Evolutionary conservation across 2,888 invertebrate genomes (phyloP).

Genomic region (Tortricodes alternella): DNA sequence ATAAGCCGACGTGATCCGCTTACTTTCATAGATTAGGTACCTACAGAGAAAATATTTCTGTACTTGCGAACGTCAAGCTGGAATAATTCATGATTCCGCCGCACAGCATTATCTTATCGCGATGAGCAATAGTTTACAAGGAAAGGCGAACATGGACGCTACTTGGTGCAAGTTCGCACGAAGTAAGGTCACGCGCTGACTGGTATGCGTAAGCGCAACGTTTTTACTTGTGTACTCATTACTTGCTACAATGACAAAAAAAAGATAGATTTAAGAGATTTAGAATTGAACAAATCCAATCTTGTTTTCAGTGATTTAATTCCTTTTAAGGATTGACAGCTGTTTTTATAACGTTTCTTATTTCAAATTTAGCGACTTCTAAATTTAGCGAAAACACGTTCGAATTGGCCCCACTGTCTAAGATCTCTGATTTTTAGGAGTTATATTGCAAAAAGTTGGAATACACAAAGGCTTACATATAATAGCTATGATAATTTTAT

Average conservation of each 20-base stretch:
- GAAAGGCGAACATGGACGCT: conserved; percentile 52
- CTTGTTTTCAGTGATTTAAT: too few relatives aligned
- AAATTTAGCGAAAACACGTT: too few relatives aligned
- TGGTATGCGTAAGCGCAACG: neutral
- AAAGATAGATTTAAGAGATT: too few relatives aligned
- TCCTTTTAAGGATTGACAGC: too few relatives aligned
- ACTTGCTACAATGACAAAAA: neutral
- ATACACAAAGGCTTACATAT: too few relatives aligned
- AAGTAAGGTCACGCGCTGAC: neutral
- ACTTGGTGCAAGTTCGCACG: conserved; percentile 33
- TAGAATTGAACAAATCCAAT: too few relatives aligned
- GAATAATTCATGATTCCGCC: conserved; percentile 61
- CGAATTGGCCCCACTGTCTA: too few relatives aligned
- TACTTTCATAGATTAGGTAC: conserved; percentile 71
- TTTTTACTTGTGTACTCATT: neutral
- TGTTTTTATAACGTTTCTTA: too few relatives aligned
- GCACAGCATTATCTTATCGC: conserved; percentile 63
- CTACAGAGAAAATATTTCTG: conserved; percentile 58
- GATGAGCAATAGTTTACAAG: conserved; percentile 65
- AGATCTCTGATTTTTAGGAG: too few relatives aligned
- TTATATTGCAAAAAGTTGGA: too few relatives aligned
- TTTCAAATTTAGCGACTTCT: too few relatives aligned
- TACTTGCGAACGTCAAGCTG: conserved; percentile 46
- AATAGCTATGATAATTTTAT: too few relatives aligned
- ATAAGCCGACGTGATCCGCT: conserved; percentile 81